Conservation (phyloP, 2,797 vertebrate species). For the Carcharodon carcharias region DNA sequence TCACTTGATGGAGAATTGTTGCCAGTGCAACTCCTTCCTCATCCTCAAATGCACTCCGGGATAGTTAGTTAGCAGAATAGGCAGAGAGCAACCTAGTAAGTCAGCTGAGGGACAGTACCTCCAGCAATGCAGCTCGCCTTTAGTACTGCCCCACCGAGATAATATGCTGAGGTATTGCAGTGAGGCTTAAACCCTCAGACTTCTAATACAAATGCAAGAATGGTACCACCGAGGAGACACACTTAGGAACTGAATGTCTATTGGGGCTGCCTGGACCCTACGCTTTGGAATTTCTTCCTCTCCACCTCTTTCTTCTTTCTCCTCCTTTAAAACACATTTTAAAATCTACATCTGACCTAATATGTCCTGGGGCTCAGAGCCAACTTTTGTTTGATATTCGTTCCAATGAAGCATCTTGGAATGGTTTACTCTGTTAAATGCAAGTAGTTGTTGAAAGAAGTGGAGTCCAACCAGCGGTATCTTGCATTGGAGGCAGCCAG, state of each 20-base stretch:
- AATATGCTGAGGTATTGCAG: neutral
- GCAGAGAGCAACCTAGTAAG: neutral
- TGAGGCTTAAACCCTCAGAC: neutral
- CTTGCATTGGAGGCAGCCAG: neutral
- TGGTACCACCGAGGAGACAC: neutral
- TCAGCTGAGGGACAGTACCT: neutral
- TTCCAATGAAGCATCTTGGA: neutral
- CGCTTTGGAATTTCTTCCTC: neutral
- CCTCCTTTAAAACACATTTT: neutral
- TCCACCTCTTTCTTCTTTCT: neutral
- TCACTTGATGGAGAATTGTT: neutral
- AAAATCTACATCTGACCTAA: neutral
- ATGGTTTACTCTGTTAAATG: neutral
- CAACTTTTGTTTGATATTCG: neutral
- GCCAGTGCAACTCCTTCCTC: neutral
- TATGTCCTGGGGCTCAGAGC: neutral
- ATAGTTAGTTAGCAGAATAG: neutral
- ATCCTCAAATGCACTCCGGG: neutral
- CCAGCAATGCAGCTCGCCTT: neutral
- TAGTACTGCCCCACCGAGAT: neutral
- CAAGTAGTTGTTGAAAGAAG: neutral
- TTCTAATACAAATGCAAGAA: neutral
- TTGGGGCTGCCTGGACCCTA: neutral
- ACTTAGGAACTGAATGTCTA: neutral
- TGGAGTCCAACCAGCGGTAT: neutral